Conservation (phyloP, 2,888 invertebrate genomes). For the Iselma pallidipennis region DNA sequence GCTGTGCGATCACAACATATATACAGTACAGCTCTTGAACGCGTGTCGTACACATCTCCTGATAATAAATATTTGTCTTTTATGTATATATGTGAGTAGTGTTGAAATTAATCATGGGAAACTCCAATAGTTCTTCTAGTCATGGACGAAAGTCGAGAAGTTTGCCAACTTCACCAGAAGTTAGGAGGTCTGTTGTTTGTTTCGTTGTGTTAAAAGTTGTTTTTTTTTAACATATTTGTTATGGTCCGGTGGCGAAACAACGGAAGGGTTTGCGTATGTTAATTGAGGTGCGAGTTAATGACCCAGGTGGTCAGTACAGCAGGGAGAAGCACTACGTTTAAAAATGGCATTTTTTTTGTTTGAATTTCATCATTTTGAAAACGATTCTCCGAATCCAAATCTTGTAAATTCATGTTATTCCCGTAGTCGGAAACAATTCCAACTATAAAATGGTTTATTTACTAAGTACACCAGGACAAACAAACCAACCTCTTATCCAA, state of each 20-base stretch:
- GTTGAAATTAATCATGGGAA: constrained; percentile 47
- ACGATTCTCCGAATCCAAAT: neutral
- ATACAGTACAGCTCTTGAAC: constrained; percentile 22
- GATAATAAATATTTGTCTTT: constrained; percentile 33
- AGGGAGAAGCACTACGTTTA: too few relatives aligned
- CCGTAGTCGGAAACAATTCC: neutral
- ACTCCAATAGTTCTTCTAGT: constrained; percentile 40
- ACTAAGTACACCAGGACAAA: neutral
- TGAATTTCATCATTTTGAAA: neutral
- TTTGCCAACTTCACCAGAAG: constrained; percentile 71
- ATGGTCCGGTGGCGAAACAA: neutral
- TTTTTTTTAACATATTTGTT: neutral
- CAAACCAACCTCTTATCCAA: constrained; percentile 1
- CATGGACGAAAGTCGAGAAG: constrained; percentile 64
- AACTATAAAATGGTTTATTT: constrained; percentile 4
- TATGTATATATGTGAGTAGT: constrained; percentile 38
- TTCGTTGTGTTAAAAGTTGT: neutral
- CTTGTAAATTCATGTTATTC: neutral
- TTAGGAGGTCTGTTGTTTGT: constrained; percentile 42
- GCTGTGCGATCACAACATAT: constrained; percentile 1
- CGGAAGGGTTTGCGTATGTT: neutral
- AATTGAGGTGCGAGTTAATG: neutral
- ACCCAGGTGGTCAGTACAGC: neutral
- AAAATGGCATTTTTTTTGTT: neutral
- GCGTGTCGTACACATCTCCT: constrained; percentile 24